These are phyloP conservation scores for Choristoneura fumiferana DNA, from an alignment of 1,140 invertebrate species.

Conservation along the genomic window DNA sequence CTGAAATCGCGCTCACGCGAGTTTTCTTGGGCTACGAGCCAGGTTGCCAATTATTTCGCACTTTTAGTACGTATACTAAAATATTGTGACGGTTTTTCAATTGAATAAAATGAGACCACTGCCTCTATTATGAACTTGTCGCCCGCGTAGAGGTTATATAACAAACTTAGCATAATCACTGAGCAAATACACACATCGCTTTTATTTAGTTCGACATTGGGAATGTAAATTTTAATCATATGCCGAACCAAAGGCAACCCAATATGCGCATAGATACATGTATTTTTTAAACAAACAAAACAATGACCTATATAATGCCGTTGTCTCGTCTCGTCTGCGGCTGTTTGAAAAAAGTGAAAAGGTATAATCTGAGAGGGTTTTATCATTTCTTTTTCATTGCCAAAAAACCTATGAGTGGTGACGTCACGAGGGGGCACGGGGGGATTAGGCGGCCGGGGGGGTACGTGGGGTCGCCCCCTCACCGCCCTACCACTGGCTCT, in stretches of 20 bases:
- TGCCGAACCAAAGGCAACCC: not conserved
- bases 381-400: constrained; percentile 58
- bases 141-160: too few relatives aligned
- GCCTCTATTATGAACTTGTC: too few relatives aligned
- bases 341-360: constrained; percentile 12
- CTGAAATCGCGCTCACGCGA: too few relatives aligned
- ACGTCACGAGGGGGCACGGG: constrained; percentile 64
- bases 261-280: constrained; percentile 13
- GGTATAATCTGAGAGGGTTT: constrained; percentile 21
- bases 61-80: too few relatives aligned
- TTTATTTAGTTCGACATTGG: too few relatives aligned
- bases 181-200: too few relatives aligned
- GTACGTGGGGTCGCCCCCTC: constrained; percentile 45
- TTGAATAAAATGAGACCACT: too few relatives aligned
- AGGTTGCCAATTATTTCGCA: too few relatives aligned
- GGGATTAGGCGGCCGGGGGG: constrained; percentile 56
- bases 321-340: constrained; percentile 9
- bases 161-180: too few relatives aligned
- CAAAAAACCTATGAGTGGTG: constrained; percentile 63
- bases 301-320: constrained; percentile 15
- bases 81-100: too few relatives aligned
- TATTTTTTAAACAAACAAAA: constrained; percentile 17
- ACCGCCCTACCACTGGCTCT: constrained; percentile 38
- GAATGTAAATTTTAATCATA: too few relatives aligned
- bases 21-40: too few relatives aligned